A percentile compares a stretch with the other conserved stretches of the same genome.
Conservation (phyloP, 2,888 invertebrate genomes). For the Rhynchonema sp. region DNA sequence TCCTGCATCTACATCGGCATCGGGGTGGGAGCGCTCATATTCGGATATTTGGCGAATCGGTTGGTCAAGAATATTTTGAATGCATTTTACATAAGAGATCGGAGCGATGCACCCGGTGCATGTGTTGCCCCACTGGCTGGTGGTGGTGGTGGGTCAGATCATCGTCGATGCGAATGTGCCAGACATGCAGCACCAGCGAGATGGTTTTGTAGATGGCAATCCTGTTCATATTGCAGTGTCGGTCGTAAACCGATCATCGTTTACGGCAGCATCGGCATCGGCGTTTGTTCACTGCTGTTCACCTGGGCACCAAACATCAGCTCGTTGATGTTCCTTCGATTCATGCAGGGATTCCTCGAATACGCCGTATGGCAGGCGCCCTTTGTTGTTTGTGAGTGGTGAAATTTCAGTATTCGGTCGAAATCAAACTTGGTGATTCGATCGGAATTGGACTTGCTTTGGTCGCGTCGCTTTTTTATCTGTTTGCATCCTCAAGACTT, state of each 20-base stretch:
- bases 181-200: too few species aligned
- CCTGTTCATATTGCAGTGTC: too few species aligned
- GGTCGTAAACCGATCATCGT: conserved; percentile 56
- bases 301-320: conserved; percentile 50
- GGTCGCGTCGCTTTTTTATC: background rate
- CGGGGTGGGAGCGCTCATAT: background rate
- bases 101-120: too few species aligned
- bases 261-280: conserved; percentile 45
- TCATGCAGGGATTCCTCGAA: conserved; percentile 56
- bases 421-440: too few species aligned
- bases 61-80: background rate
- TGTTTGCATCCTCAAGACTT: too few species aligned
- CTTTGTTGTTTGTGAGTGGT: conserved; percentile 39
- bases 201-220: too few species aligned
- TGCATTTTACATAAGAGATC: too few species aligned
- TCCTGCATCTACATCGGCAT: conserved; percentile 35
- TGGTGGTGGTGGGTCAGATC: background rate
- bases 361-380: conserved; percentile 58
- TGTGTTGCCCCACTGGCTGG: too few species aligned
- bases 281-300: conserved; percentile 45
- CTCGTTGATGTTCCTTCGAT: conserved; percentile 48
- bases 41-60: background rate
- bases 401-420: too few species aligned
- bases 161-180: background rate
- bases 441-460: too few species aligned